Evolutionary conservation across 2,113 vertebrate genomes (phyloP), one percentile per base, ranked within the genome.

Genomic region (Desmodus rotundus): DNA sequence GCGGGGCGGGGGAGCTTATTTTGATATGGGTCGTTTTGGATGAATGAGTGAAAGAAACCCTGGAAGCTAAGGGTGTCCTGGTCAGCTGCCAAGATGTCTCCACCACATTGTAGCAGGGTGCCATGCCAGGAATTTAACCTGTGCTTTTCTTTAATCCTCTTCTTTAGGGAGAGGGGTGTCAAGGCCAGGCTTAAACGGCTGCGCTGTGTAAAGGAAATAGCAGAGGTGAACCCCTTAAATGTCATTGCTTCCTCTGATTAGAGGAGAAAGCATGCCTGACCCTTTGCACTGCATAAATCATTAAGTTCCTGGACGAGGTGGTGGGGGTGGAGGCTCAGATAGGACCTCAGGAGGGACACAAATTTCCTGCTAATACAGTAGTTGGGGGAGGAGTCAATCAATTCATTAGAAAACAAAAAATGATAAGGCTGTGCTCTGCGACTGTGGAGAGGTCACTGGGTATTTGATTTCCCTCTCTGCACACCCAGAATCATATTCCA

Each of bases 81-180:
- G 33, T n/a, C 77, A 77, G 61, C 82, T 41, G 72, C 52, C 17
- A 11, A 54, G 88, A 67, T 11, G 2, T 78, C 86, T 78, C 82
- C 24, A 68, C 38, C 89, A 83, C 16, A 17, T 1, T 73, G 41
- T 12, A n/a, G 36, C 73, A n/a, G 41, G 33, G 72, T 43, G 22
- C 73, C 31, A 63, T 16, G 81, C 61, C 78, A 78, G 38, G 15
- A 31, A 58, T 45, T 92, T 92, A n/a, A 89, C 70, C 8, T 89
- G 85, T 88, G 81, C 47, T 87, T 74, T 89, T 65, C 86, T 91
- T 68, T 96, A 88, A 94, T 89, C 52, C 63, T 84, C 72, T 86
- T 81, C 77, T 82, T 76, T 19, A 47, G 41, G 54, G 73, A 93
- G 52, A 92, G 47, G 50, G 76, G 50, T 68, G 72, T 41, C 72